A percentile compares a stretch with the other conserved stretches of the same genome.
Evolutionary conservation across 2,797 vertebrate genomes (phyloP).

Genomic region (Decapterus maruadsi): DNA sequence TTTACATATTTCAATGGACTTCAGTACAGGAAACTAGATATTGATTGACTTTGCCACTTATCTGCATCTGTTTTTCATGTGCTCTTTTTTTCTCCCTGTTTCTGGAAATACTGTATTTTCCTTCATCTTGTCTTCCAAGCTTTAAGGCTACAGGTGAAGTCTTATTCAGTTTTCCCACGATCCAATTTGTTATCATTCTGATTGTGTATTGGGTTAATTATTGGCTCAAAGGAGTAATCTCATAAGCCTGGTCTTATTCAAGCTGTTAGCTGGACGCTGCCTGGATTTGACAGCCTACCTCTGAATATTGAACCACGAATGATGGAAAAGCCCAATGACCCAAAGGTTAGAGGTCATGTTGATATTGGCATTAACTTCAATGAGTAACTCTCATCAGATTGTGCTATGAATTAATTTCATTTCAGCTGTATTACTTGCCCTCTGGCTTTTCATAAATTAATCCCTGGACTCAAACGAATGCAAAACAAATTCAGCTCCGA

Average conservation of each 20-base stretch:
- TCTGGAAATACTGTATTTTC: neutral
- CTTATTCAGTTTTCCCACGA: neutral
- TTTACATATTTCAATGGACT: neutral
- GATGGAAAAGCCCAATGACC: conserved; percentile 45
- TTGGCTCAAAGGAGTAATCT: conserved; percentile 6
- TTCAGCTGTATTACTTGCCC: conserved; percentile 34
- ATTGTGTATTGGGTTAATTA: conserved; percentile 23
- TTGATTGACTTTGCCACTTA: neutral
- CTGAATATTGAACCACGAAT: conserved; percentile 52
- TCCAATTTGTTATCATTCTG: conserved; percentile 10
- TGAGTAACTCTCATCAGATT: conserved; percentile 37
- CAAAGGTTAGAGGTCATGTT: conserved; percentile 46
- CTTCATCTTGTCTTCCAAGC: neutral
- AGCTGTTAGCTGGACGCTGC: conserved; percentile 2
- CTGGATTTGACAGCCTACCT: conserved; percentile 18
- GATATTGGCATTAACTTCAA: conserved; percentile 33
- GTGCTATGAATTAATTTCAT: conserved; percentile 37
- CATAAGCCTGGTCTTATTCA: conserved; percentile 17
- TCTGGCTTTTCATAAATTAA: conserved; percentile 42
- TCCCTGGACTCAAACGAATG: neutral
- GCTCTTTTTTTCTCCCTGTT: too few relatives aligned
- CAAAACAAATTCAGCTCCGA: neutral
- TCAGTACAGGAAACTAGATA: neutral
- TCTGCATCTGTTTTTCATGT: neutral
- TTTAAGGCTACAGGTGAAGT: too few relatives aligned